Percentiles rank a stretch among this genome's conserved stretches.
Evolutionary conservation across 2,113 vertebrate genomes (phyloP).

Genomic region (Dasyurus viverrinus): DNA sequence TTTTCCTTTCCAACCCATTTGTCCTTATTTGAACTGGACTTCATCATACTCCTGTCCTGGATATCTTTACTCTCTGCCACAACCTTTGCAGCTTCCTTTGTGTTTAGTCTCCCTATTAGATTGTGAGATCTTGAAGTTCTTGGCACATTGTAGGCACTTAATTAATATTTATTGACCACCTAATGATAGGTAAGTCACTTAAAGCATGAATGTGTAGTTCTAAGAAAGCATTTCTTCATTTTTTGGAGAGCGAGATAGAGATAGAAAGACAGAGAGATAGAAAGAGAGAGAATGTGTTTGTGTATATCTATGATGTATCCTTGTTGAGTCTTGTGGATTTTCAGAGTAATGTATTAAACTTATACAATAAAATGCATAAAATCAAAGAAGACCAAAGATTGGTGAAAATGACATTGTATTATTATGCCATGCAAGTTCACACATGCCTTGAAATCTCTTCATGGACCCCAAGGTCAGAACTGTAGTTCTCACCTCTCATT

Average conservation of each 20-base stretch:
- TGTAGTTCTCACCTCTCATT: neutral
- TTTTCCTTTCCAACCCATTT: neutral
- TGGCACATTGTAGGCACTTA: neutral
- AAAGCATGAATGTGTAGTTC: no score
- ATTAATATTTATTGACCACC: neutral
- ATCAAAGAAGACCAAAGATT: neutral
- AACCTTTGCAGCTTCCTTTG: neutral
- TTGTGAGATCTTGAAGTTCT: neutral
- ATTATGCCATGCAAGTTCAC: neutral
- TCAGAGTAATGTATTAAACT: neutral
- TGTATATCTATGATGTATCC: neutral
- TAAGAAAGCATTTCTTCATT: neutral
- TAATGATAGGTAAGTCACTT: neutral
- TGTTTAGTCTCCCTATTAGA: neutral
- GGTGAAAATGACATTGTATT: neutral
- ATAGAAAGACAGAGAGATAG: no score
- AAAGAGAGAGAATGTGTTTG: no score
- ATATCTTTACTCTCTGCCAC: neutral
- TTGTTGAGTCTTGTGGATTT: neutral
- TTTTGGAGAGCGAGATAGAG: no score
- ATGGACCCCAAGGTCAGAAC: neutral
- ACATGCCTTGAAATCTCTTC: neutral
- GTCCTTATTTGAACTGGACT: neutral
- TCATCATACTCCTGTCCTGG: neutral
- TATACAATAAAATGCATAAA: neutral